phyloP scores from a whole-genome alignment of 2,113 vertebrate species.

The Trogon melanurus region DNA sequence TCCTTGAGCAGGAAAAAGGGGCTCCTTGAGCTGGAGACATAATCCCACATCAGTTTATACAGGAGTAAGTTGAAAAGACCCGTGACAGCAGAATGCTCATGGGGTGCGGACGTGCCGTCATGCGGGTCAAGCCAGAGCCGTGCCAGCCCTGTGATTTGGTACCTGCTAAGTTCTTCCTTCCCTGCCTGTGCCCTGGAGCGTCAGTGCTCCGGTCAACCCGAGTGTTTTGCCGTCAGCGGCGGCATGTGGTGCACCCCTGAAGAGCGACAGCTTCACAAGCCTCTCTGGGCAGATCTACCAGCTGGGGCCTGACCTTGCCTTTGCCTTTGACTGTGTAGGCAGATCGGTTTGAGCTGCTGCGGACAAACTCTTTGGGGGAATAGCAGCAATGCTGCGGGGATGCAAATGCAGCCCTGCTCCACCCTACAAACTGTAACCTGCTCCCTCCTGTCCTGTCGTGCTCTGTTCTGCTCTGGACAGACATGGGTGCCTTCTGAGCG shows the following conservation, averaged over 20 bases:
- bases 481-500: background rate
- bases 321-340: background rate
- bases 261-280: background rate
- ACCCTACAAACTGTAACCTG: background rate
- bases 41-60: background rate
- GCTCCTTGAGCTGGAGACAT: too few relatives aligned
- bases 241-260: background rate
- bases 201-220: background rate
- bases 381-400: background rate
- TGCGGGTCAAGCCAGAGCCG: background rate
- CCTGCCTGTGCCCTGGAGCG: background rate
- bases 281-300: background rate
- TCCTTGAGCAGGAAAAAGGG: too few relatives aligned
- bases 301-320: background rate
- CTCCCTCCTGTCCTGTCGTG: background rate
- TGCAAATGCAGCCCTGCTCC: background rate
- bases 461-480: background rate
- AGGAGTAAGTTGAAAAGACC: background rate
- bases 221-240: accelerated
- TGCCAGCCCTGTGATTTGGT: background rate
- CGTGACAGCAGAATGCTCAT: background rate
- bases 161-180: background rate
- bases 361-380: background rate
- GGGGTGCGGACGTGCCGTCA: background rate
- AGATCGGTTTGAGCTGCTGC: background rate